phyloP scores from a whole-genome alignment of 1,140 invertebrate genomes.

The Lutraria rhynchaena region DNA sequence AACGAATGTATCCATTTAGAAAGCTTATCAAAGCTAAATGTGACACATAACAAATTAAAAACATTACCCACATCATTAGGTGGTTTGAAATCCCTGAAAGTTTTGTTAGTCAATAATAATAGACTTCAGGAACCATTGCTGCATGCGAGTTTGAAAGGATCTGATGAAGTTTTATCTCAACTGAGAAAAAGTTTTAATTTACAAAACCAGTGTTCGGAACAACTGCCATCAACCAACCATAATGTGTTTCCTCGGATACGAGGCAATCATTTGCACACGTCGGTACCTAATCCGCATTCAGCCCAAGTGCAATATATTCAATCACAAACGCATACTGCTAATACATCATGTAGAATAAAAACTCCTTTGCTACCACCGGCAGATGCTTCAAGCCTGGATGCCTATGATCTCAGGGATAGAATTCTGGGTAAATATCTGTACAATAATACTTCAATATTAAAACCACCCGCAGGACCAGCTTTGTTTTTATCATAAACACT shows the following conservation, averaged over 20 bases:
- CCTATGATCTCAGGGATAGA: conserved; percentile 77
- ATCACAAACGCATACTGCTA: conserved; percentile 80
- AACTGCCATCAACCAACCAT: conserved; percentile 55
- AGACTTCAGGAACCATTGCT: conserved; percentile 77
- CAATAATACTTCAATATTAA: too few relatives aligned
- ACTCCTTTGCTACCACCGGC: conserved; percentile 80
- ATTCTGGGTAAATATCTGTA: conserved; percentile 78
- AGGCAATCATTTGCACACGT: conserved; percentile 76
- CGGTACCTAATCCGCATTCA: conserved; percentile 79
- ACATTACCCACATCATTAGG: conserved; percentile 77
- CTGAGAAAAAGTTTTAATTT: conserved; percentile 73
- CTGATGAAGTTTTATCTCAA: conserved; percentile 74
- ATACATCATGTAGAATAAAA: conserved; percentile 80
- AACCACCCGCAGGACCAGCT: too few relatives aligned
- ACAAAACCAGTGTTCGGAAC: conserved; percentile 43
- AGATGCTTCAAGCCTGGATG: conserved; percentile 72
- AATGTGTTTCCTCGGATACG: conserved; percentile 79
- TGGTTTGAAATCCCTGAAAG: conserved; percentile 67
- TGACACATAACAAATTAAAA: conserved; percentile 79
- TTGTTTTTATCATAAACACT: too few relatives aligned
- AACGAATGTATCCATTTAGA: conserved; percentile 78
- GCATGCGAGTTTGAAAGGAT: conserved; percentile 79
- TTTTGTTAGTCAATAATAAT: conserved; percentile 78
- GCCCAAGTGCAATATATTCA: conserved; percentile 81
- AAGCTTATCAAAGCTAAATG: conserved; percentile 77